These are phyloP conservation scores for Stichodactyla mertensii DNA, from an alignment of 64 coral and sea anemone genomes.

Conservation along the genomic window DNA sequence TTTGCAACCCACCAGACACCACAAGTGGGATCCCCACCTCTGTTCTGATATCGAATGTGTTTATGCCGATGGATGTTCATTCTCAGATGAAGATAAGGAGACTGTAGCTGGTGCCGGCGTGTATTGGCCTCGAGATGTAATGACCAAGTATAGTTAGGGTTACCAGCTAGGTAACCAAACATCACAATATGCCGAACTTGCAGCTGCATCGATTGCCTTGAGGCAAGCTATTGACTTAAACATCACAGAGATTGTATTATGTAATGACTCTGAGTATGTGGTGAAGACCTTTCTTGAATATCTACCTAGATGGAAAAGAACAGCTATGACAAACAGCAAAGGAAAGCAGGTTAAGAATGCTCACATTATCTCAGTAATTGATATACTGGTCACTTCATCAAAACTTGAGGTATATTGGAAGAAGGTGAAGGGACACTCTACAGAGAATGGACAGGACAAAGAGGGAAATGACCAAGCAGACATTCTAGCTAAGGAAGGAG, in stretches of 20 bases:
- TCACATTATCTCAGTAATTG: background rate
- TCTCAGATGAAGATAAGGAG: background rate
- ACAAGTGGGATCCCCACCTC: no score
- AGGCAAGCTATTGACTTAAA: background rate
- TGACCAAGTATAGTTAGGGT: background rate
- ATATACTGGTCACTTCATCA: background rate
- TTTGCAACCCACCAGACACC: no score
- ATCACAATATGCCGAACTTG: background rate
- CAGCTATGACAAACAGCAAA: conserved; percentile 5
- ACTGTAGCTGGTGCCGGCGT: background rate
- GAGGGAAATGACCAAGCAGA: background rate
- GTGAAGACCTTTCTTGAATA: conserved; percentile 1
- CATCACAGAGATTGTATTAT: background rate
- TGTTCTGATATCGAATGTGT: no score
- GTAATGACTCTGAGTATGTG: background rate
- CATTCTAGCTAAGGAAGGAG: background rate
- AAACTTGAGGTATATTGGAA: conserved; percentile 2
- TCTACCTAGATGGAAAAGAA: background rate
- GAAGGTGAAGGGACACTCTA: background rate
- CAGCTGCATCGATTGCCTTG: background rate
- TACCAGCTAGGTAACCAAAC: background rate
- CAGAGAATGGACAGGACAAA: background rate
- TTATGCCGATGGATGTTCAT: conserved; percentile 6
- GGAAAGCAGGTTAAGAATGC: conserved; percentile 15
- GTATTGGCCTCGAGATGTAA: background rate